These are phyloP conservation scores for Vulpes vulpes DNA, from an alignment of 2,113 vertebrate genomes.

Conservation along the genomic window DNA sequence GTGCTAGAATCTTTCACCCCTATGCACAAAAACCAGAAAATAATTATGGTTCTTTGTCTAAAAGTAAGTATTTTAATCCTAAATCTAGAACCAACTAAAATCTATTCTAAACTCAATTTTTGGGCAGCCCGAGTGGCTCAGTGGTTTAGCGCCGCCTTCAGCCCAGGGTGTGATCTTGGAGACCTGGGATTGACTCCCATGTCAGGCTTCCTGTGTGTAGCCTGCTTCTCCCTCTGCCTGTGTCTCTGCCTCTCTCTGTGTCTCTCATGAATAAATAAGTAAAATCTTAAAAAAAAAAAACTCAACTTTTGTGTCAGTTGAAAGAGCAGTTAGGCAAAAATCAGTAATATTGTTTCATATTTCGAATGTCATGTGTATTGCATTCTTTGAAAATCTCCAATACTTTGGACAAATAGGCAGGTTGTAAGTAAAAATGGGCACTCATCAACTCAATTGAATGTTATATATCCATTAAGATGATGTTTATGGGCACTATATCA, in stretches of 20 bases:
- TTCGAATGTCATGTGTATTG: not conserved
- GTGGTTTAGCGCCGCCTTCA: too few relatives aligned
- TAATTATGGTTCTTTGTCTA: not conserved
- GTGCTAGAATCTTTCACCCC: not conserved
- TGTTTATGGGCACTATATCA: not conserved
- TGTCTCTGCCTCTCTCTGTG: too few relatives aligned
- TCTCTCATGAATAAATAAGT: too few relatives aligned
- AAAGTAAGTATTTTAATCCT: not conserved
- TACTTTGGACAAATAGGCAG: not conserved
- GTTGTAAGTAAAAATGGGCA: not conserved
- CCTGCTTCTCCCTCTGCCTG: too few relatives aligned
- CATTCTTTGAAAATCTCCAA: slow-evolving; percentile 7
- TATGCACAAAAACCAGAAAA: not conserved
- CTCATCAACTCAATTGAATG: not conserved
- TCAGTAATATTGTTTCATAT: not conserved
- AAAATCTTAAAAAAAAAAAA: too few relatives aligned
- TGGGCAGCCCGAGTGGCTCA: not conserved
- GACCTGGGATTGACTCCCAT: too few relatives aligned
- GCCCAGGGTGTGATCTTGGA: too few relatives aligned
- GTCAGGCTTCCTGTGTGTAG: too few relatives aligned
- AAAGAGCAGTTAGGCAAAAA: slow-evolving; percentile 5
- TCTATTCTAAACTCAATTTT: not conserved
- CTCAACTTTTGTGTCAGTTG: not conserved
- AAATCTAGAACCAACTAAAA: not conserved
- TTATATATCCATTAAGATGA: not conserved